Percentiles rank a stretch among this genome's conserved stretches.
Evolutionary conservation across 2,113 vertebrate genomes (phyloP).

Genomic region (Peromyscus polionotus): DNA sequence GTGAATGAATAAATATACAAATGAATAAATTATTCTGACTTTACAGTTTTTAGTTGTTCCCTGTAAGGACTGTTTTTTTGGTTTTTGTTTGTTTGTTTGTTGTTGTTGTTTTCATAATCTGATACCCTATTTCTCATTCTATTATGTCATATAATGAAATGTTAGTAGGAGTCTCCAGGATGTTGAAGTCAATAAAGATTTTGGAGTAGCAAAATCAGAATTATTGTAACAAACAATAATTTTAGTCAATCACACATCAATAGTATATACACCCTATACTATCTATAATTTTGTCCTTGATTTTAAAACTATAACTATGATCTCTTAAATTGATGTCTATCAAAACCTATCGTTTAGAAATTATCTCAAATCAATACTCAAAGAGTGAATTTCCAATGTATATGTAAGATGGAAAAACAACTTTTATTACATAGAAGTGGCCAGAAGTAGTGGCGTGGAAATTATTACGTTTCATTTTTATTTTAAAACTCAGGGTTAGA

Average conservation of each 20-base stretch:
- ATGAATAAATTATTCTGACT: background rate
- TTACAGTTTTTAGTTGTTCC: background rate
- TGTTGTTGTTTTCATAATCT: background rate
- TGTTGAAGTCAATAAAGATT: background rate
- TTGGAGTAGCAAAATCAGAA: background rate
- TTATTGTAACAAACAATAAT: background rate
- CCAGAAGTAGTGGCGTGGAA: background rate
- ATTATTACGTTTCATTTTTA: background rate
- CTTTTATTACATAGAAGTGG: background rate
- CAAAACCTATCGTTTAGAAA: background rate
- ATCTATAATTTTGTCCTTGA: background rate
- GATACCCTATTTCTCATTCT: background rate
- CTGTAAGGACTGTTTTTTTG: background rate
- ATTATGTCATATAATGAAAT: background rate
- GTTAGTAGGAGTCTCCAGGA: background rate
- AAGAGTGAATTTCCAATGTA: background rate
- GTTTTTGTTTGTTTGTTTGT: background rate
- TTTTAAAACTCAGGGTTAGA: background rate
- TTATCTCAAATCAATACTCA: background rate
- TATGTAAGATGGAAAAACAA: background rate
- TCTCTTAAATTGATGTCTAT: background rate
- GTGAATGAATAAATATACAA: background rate
- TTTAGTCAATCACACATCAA: background rate
- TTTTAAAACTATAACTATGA: background rate
- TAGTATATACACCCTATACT: background rate